Conservation (phyloP, 1,140 invertebrate species). For the Drosophila parabipectinata region DNA sequence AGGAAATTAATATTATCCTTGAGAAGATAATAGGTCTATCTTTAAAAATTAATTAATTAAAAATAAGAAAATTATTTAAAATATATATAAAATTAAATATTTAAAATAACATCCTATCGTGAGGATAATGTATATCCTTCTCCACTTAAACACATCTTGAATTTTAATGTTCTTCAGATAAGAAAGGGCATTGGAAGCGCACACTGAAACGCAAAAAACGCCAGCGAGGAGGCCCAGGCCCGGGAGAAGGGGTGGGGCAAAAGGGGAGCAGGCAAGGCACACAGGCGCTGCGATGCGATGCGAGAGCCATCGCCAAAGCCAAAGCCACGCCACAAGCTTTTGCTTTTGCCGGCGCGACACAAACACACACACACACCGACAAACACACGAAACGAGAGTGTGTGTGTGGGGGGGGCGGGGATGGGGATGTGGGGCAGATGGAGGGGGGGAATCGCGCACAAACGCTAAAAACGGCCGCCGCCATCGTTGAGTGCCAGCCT, state of each 20-base stretch:
- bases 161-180: not conserved
- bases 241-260: constrained; percentile 9
- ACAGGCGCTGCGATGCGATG: constrained; percentile 33
- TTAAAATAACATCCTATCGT: not conserved
- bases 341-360: constrained; percentile 77
- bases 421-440: constrained; percentile 21
- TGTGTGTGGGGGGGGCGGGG: constrained; percentile 35
- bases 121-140: no score
- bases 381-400: not conserved
- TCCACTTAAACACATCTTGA: not conserved
- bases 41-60: no score
- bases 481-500: constrained; percentile 46
- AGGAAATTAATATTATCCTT: not conserved
- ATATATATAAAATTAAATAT: not conserved
- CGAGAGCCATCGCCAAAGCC: constrained; percentile 57
- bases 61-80: not conserved
- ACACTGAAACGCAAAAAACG: constrained; percentile 77
- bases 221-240: constrained; percentile 65
- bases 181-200: constrained; percentile 33
- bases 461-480: constrained; percentile 80
- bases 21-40: no score
- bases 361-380: constrained; percentile 36
- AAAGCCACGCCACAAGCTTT: constrained; percentile 79
- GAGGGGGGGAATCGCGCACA: constrained; percentile 58
- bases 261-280: constrained; percentile 33